Evolutionary conservation across 2,113 vertebrate genomes (phyloP).

Genomic region (Corvus moneduloides): DNA sequence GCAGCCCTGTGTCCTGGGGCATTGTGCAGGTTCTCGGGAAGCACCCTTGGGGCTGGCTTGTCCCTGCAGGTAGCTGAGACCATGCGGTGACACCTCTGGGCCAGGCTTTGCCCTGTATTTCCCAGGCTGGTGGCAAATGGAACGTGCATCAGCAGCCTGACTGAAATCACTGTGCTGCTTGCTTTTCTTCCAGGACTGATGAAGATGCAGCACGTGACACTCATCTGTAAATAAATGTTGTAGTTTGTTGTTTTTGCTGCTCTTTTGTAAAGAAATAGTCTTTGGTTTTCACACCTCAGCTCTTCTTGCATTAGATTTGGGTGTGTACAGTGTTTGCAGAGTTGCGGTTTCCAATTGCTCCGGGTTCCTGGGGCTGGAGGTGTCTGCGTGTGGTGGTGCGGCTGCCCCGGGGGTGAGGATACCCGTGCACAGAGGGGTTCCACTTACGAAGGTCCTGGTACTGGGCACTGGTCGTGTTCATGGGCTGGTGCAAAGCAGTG

Average conservation of each 20-base stretch:
- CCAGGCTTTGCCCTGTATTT: not conserved
- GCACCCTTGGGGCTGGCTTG: not conserved
- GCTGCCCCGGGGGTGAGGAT: accelerated
- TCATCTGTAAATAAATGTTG: not conserved
- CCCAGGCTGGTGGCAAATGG: not conserved
- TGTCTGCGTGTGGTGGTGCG: not conserved
- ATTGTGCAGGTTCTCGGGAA: not conserved
- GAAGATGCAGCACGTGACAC: not conserved
- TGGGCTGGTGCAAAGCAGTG: not conserved
- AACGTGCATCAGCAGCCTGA: not conserved
- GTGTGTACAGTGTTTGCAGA: not conserved
- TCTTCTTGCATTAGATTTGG: not conserved
- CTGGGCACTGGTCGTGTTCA: not conserved
- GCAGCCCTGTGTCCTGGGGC: not conserved
- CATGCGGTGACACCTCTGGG: not conserved
- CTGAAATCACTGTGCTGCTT: not conserved
- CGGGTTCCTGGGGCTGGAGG: not conserved
- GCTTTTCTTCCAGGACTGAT: not conserved
- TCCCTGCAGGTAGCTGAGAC: not conserved
- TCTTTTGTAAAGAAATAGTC: not conserved
- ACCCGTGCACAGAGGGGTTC: not conserved
- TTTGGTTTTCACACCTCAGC: not conserved
- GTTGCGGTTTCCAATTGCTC: not conserved
- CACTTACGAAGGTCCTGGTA: not conserved
- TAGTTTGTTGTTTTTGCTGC: accelerated